Evolutionary conservation across 2,797 vertebrate genomes (phyloP).

Genomic region (Pitangus sulphuratus): DNA sequence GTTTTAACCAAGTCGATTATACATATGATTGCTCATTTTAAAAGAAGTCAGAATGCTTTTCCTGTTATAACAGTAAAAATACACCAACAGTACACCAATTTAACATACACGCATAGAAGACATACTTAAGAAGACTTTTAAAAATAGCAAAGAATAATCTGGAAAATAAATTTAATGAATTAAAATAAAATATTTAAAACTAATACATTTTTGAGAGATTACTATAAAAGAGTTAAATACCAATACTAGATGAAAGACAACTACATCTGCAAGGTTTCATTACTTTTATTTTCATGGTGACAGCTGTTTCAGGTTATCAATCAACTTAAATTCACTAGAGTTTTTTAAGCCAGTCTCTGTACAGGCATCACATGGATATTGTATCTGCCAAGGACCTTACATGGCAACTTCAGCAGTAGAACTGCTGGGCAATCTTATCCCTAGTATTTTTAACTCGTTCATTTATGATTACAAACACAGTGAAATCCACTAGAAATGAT

Average conservation of each 20-base stretch:
- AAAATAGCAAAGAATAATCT: background rate
- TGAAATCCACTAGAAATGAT: background rate
- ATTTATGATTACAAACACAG: background rate
- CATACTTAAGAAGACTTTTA: background rate
- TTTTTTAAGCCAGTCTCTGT: background rate
- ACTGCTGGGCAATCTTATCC: background rate
- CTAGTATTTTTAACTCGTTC: background rate
- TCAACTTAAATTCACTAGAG: background rate
- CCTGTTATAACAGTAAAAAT: slow-evolving; percentile 72
- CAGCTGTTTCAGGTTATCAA: background rate
- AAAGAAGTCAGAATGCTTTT: slow-evolving; percentile 77
- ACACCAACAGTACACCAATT: background rate
- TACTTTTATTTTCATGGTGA: background rate
- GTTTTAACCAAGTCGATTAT: slow-evolving; percentile 82
- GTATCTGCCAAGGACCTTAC: background rate
- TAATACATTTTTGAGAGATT: background rate
- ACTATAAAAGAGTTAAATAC: background rate
- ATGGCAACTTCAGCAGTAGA: background rate
- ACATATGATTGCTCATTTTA: slow-evolving; percentile 77
- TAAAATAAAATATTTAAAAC: background rate
- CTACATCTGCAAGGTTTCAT: background rate
- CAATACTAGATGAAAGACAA: background rate
- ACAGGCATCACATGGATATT: background rate
- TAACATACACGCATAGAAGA: background rate
- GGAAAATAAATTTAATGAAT: background rate